These are phyloP conservation scores for Lumbricus terrestris DNA, from an alignment of 2,888 invertebrate species.

Conservation along the genomic window DNA sequence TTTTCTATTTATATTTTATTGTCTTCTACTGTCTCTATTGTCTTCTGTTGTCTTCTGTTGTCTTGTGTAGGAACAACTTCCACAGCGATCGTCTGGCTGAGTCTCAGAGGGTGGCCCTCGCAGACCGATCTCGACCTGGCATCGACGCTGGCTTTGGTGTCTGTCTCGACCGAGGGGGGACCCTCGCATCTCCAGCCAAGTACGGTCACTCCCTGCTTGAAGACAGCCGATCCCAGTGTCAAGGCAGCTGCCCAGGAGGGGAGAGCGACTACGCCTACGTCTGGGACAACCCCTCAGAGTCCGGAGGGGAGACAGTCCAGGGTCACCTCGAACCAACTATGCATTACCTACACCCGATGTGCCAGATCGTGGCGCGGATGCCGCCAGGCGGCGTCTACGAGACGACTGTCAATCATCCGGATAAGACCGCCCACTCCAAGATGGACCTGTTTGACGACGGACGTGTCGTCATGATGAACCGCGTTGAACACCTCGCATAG, in stretches of 20 bases:
- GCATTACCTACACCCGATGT: not conserved
- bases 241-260: not conserved
- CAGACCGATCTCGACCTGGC: not conserved
- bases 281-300: not conserved
- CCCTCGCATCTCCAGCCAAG: not conserved
- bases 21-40: no score
- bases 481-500: not conserved
- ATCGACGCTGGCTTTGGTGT: not conserved
- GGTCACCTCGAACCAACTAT: not conserved
- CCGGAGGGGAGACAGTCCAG: not conserved
- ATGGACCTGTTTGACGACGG: not conserved
- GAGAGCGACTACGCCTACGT: slow-evolving; percentile 22
- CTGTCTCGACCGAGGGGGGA: not conserved
- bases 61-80: not conserved
- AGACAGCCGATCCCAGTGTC: not conserved
- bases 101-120: not conserved
- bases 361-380: not conserved
- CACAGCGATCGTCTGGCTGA: not conserved
- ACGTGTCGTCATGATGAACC: not conserved
- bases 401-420: slow-evolving; percentile 3
- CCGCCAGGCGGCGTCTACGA: not conserved
- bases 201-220: not conserved
- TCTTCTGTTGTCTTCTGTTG: no score
- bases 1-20: no score
- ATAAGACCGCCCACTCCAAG: not conserved